These are phyloP conservation scores for Okapia johnstoni DNA, from an alignment of 2,113 vertebrate genomes.

Conservation along the genomic window DNA sequence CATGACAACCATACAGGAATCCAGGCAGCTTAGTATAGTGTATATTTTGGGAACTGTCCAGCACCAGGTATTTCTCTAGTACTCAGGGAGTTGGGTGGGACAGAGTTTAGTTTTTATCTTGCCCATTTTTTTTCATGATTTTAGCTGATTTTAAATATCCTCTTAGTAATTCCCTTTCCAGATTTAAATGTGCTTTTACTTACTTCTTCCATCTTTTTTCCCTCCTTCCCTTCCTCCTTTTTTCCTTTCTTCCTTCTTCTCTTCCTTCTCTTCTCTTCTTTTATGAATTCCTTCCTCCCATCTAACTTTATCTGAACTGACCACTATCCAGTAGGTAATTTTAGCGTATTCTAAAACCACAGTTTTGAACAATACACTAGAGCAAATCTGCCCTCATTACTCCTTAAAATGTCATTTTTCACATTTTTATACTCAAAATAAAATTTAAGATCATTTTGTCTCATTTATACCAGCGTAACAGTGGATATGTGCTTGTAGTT, in stretches of 20 bases:
- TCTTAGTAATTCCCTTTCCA: neutral
- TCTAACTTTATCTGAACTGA: neutral
- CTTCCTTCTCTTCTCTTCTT: neutral
- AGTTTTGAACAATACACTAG: neutral
- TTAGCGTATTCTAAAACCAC: neutral
- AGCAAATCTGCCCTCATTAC: neutral
- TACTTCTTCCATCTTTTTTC: too few species aligned
- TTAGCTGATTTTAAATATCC: neutral
- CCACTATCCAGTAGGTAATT: neutral
- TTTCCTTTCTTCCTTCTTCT: neutral
- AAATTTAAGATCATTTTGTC: neutral
- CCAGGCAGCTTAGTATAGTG: neutral
- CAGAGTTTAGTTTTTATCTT: neutral
- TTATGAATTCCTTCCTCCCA: neutral
- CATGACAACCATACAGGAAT: neutral
- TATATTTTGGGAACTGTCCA: neutral
- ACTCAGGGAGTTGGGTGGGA: neutral
- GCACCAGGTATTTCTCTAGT: neutral
- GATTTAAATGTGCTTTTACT: neutral
- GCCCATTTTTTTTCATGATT: neutral
- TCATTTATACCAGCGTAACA: neutral
- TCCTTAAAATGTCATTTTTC: neutral
- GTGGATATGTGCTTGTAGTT: neutral
- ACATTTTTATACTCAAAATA: neutral
- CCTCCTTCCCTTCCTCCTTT: neutral